phyloP scores from a whole-genome alignment of 2,888 invertebrate genomes.

The Tiliacea citrago region DNA sequence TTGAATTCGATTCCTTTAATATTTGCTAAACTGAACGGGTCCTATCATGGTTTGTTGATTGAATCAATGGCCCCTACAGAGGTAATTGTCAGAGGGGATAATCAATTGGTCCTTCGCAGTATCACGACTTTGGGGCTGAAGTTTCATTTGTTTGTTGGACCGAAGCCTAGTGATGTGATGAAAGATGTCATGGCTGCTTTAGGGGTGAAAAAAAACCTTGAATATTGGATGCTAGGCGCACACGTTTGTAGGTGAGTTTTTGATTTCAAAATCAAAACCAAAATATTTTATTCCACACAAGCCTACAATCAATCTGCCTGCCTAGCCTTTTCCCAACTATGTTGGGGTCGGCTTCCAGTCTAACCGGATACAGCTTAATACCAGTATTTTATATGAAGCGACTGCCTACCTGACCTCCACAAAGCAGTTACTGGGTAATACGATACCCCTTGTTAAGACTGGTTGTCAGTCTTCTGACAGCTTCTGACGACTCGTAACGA shows the following conservation, averaged over 20 bases:
- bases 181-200: slow-evolving; percentile 78
- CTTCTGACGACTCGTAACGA: too few species aligned
- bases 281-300: too few species aligned
- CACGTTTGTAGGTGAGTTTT: slow-evolving; percentile 84
- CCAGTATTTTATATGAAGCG: too few species aligned
- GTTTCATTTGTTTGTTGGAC: slow-evolving; percentile 85
- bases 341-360: too few species aligned
- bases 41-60: slow-evolving; percentile 90
- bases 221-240: slow-evolving; percentile 88
- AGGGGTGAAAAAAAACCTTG: slow-evolving; percentile 72
- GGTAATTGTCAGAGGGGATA: slow-evolving; percentile 87
- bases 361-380: too few species aligned
- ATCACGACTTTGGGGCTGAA: slow-evolving; percentile 85
- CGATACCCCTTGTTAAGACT: too few species aligned
- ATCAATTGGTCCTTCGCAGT: slow-evolving; percentile 89
- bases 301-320: too few species aligned
- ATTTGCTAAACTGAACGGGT: slow-evolving; percentile 87
- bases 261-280: neutral
- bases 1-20: slow-evolving; percentile 88
- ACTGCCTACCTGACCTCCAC: too few species aligned
- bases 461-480: too few species aligned
- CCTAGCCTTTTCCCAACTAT: too few species aligned
- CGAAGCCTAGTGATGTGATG: slow-evolving; percentile 83
- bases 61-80: slow-evolving; percentile 90
- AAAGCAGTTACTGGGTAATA: too few species aligned